These are phyloP conservation scores for Aldrovandia affinis DNA, from an alignment of 2,797 vertebrate genomes.

Conservation along the genomic window DNA sequence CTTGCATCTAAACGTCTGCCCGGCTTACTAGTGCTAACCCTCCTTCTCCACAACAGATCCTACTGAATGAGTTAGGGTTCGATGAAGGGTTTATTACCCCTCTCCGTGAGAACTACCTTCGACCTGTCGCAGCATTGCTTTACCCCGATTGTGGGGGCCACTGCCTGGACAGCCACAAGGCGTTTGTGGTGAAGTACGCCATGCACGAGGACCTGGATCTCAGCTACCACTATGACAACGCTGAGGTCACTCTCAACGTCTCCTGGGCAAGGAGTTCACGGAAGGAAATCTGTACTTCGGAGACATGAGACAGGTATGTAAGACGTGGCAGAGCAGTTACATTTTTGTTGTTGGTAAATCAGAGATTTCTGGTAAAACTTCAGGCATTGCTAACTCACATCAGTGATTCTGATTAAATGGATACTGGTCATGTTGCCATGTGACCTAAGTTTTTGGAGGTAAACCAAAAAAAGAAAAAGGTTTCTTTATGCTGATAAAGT, in stretches of 20 bases:
- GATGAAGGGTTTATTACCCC: conserved; percentile 84
- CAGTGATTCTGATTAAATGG: neutral
- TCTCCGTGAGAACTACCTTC: conserved; percentile 84
- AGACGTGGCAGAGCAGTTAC: neutral
- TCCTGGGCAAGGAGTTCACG: conserved; percentile 88
- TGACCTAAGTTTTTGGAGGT: neutral
- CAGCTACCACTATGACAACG: conserved; percentile 92
- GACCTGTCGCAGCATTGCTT: conserved; percentile 79
- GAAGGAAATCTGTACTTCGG: conserved; percentile 93
- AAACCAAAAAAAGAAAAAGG: too few relatives aligned
- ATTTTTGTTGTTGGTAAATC: neutral
- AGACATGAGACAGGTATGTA: conserved; percentile 85
- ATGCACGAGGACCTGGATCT: conserved; percentile 84
- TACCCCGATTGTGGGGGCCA: conserved; percentile 85
- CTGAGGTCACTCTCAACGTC: conserved; percentile 92
- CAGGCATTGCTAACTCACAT: neutral
- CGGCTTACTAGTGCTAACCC: too few relatives aligned
- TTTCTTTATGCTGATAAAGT: too few relatives aligned
- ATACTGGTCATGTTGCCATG: neutral
- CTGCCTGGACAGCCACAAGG: conserved; percentile 89
- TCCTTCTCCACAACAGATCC: conserved; percentile 72
- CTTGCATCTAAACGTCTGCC: neutral
- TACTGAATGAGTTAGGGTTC: conserved; percentile 89
- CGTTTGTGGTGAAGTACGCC: conserved; percentile 91
- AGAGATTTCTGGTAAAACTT: neutral